phyloP scores from a whole-genome alignment of 92 coral and sea anemone species.

The Chrysogorgia sp. region DNA sequence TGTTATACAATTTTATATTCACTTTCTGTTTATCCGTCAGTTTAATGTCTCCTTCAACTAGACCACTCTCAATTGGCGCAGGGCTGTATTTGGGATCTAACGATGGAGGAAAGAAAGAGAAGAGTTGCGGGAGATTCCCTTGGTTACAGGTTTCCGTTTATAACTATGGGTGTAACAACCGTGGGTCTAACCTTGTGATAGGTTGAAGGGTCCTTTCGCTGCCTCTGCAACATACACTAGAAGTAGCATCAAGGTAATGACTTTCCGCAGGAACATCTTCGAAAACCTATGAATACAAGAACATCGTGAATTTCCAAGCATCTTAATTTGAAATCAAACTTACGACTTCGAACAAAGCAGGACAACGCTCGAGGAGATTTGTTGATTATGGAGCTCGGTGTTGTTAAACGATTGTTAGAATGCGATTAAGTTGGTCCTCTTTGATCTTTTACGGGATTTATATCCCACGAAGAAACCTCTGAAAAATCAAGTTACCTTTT shows the following conservation, averaged over 20 bases:
- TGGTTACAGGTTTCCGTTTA: background rate
- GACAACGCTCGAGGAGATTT: too few relatives aligned
- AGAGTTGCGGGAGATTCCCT: background rate
- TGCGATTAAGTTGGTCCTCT: too few relatives aligned
- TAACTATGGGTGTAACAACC: background rate
- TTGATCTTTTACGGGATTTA: too few relatives aligned
- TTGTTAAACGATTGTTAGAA: too few relatives aligned
- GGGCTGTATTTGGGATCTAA: slow-evolving; percentile 48
- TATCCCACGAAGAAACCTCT: too few relatives aligned
- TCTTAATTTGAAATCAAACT: too few relatives aligned
- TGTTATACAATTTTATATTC: slow-evolving; percentile 63
- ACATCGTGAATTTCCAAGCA: too few relatives aligned
- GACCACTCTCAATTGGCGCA: slow-evolving; percentile 44
- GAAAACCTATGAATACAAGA: background rate
- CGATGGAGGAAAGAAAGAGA: too few relatives aligned
- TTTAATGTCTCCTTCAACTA: slow-evolving; percentile 82
- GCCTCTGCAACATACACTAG: background rate
- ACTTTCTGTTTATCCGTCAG: slow-evolving; percentile 71
- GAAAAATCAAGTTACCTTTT: too few relatives aligned
- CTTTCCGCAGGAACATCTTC: background rate
- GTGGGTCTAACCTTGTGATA: slow-evolving; percentile 22
- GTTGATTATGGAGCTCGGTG: too few relatives aligned
- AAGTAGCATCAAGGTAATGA: background rate
- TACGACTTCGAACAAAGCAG: too few relatives aligned
- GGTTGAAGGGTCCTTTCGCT: slow-evolving; percentile 20